Percentiles rank a stretch among this genome's conserved stretches.
Conservation (phyloP, 2,113 vertebrate species). For the Gorsachius goisagi region DNA sequence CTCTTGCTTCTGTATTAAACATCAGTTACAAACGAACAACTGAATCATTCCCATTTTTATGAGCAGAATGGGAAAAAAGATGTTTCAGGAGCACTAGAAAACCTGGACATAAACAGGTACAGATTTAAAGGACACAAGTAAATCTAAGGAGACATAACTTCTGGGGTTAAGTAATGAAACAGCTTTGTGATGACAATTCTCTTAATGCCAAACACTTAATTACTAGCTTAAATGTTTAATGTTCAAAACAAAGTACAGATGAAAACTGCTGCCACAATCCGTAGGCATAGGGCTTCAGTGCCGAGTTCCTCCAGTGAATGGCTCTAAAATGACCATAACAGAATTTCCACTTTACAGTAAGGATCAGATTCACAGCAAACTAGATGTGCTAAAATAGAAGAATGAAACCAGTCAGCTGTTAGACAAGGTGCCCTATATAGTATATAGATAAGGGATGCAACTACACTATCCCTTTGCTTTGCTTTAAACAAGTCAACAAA, state of each 20-base stretch:
- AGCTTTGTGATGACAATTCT: not conserved
- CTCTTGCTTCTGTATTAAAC: not conserved
- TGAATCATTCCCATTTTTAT: not conserved
- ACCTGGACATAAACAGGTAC: not conserved
- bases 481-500: constrained; percentile 25
- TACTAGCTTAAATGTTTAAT: not conserved
- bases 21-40: not conserved
- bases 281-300: not conserved
- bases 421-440: not conserved
- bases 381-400: not conserved
- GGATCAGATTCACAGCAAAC: not conserved
- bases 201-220: not conserved
- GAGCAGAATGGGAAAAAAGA: not conserved
- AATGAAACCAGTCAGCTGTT: not conserved
- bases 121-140: not conserved
- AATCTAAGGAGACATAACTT: not conserved
- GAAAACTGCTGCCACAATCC: not conserved
- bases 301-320: not conserved
- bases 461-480: not conserved
- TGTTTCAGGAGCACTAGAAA: not conserved
- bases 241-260: not conserved
- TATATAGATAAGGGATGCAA: not conserved
- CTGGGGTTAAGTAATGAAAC: not conserved
- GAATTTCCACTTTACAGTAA: not conserved
- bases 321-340: not conserved